Evolutionary conservation across 2,113 vertebrate species (phyloP).

Genomic region (Cettia cetti): DNA sequence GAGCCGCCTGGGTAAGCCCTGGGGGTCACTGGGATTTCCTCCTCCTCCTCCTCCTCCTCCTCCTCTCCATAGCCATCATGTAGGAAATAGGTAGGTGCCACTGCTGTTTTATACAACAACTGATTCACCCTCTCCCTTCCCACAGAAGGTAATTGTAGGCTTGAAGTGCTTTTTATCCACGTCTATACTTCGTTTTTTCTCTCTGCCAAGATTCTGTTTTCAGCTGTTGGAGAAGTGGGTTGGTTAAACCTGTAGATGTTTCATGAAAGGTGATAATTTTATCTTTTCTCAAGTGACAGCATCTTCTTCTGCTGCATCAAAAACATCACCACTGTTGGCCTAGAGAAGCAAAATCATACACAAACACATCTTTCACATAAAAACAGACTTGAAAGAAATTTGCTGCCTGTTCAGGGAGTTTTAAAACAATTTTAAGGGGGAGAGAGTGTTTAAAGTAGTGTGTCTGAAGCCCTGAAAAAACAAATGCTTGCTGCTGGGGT

Average conservation of each 20-base stretch:
- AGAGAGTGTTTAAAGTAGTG: not conserved
- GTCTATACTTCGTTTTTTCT: not conserved
- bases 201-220: constrained; percentile 22
- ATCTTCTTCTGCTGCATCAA: constrained; percentile 6
- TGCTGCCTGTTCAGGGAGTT: not conserved
- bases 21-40: not conserved
- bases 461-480: not conserved
- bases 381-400: constrained; percentile 32
- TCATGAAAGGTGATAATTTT: constrained; percentile 64
- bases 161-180: constrained; percentile 4
- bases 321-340: constrained; percentile 41
- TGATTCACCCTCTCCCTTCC: not conserved
- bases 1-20: constrained; percentile 93
- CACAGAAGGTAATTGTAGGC: constrained; percentile 12
- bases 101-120: not conserved
- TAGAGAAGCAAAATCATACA: not conserved
- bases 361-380: constrained; percentile 20
- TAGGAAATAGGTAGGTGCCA: not conserved
- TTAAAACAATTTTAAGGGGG: not conserved
- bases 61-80: not conserved
- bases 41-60: not conserved
- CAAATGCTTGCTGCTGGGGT: not conserved
- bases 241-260: constrained; percentile 45
- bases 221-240: constrained; percentile 1
- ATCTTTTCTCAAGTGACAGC: constrained; percentile 35